Percentiles rank a stretch among this genome's conserved stretches.
Evolutionary conservation across 2,888 invertebrate species (phyloP).

Genomic region (Melanophora roralis): DNA sequence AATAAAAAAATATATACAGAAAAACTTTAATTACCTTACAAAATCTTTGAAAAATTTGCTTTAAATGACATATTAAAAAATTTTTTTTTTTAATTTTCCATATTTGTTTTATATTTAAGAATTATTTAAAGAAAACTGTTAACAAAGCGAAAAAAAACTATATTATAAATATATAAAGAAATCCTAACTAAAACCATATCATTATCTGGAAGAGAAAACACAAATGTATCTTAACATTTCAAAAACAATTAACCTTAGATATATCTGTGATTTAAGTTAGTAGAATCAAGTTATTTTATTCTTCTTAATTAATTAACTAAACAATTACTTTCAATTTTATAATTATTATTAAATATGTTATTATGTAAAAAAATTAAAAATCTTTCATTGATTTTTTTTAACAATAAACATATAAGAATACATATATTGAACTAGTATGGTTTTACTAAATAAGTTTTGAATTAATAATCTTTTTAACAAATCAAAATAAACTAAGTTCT

Average conservation of each 20-base stretch:
- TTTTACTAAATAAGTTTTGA: slow-evolving; percentile 17
- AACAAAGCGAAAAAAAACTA: neutral
- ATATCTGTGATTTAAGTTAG: slow-evolving; percentile 77
- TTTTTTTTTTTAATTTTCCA: neutral
- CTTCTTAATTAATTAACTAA: neutral
- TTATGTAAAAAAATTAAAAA: neutral
- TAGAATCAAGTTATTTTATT: slow-evolving; percentile 63
- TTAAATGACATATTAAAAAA: no score
- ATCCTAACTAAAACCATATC: slow-evolving; percentile 29
- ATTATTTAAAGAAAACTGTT: neutral
- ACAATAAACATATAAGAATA: slow-evolving; percentile 3
- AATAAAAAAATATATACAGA: no score
- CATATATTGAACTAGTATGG: slow-evolving; percentile 17
- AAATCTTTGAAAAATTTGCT: no score
- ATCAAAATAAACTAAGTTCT: slow-evolving; percentile 37
- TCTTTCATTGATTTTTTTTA: neutral
- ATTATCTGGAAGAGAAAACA: slow-evolving; percentile 8
- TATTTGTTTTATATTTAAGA: neutral
- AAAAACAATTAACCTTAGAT: slow-evolving; percentile 69
- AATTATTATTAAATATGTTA: slow-evolving; percentile 13
- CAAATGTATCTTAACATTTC: slow-evolving; percentile 25
- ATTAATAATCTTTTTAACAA: slow-evolving; percentile 21
- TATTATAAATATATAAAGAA: neutral
- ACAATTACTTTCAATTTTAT: neutral
- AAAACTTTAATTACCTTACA: no score